These are phyloP conservation scores for Poicephalus gulielmi DNA, from an alignment of 2,113 vertebrate species.

Conservation along the genomic window DNA sequence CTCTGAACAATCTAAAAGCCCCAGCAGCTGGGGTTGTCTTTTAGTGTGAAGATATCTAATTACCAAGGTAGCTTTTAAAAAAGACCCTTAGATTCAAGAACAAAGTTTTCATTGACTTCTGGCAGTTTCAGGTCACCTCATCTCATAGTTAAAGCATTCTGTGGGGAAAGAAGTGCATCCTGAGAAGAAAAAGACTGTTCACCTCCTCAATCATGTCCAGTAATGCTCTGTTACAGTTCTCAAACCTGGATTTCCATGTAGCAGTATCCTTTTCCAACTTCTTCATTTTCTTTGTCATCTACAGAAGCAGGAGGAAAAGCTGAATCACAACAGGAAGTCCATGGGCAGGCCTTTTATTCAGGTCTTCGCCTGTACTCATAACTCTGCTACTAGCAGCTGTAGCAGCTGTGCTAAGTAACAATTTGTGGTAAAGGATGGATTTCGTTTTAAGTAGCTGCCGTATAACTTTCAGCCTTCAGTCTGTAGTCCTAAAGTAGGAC, in stretches of 20 bases:
- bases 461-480: neutral
- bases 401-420: neutral
- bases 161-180: neutral
- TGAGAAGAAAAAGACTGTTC: conserved; percentile 39
- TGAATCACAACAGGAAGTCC: neutral
- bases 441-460: neutral
- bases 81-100: neutral
- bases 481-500: neutral
- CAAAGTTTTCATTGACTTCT: neutral
- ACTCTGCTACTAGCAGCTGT: neutral
- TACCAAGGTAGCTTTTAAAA: neutral
- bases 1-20: neutral
- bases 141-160: neutral
- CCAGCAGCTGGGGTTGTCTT: neutral
- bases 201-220: conserved; percentile 96
- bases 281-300: conserved; percentile 98
- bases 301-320: conserved; percentile 39
- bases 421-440: neutral
- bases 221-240: conserved; percentile 94
- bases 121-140: neutral
- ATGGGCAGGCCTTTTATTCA: neutral
- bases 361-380: neutral
- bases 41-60: neutral
- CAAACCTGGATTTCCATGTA: conserved; percentile 93
- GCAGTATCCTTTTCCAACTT: conserved; percentile 92